Percentiles rank a stretch among this genome's conserved stretches.
Evolutionary conservation across 2,797 vertebrate genomes (phyloP).

Genomic region (Scarus forsteni): DNA sequence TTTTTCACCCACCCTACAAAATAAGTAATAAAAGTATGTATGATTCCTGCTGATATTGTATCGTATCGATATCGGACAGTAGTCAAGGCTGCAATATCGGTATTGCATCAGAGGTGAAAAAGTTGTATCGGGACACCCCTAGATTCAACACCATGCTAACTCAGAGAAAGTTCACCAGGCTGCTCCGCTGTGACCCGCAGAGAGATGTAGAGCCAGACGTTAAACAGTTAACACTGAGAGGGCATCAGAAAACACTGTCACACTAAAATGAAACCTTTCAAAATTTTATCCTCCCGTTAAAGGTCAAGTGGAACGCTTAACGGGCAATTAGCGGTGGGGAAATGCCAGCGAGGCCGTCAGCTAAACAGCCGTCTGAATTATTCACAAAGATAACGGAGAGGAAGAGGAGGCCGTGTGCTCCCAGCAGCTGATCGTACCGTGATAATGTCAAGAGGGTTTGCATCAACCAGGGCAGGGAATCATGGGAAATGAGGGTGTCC

Average conservation of each 20-base stretch:
- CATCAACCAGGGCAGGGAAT: slow-evolving; percentile 33
- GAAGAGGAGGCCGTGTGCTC: slow-evolving; percentile 33
- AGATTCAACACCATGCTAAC: no score
- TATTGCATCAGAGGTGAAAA: no score
- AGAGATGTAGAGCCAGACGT: background rate
- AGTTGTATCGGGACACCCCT: no score
- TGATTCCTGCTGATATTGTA: no score
- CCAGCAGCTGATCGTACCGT: slow-evolving; percentile 40
- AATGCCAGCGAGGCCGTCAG: slow-evolving; percentile 50
- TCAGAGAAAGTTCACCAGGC: background rate
- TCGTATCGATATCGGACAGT: no score
- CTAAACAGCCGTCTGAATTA: slow-evolving; percentile 61
- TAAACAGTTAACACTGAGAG: background rate
- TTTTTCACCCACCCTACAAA: no score
- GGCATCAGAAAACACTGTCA: slow-evolving; percentile 15
- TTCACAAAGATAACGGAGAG: slow-evolving; percentile 46
- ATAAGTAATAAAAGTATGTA: no score
- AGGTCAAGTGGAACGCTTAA: slow-evolving; percentile 65
- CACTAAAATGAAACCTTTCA: slow-evolving; percentile 20
- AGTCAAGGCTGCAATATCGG: no score
- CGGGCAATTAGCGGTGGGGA: slow-evolving; percentile 63
- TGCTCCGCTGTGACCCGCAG: background rate
- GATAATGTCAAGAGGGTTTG: slow-evolving; percentile 54
- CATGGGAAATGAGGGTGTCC: slow-evolving; percentile 34
- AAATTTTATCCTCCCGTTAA: slow-evolving; percentile 36